Conservation (phyloP, 2,888 invertebrate species). For the Philopedon plagiatum region DNA sequence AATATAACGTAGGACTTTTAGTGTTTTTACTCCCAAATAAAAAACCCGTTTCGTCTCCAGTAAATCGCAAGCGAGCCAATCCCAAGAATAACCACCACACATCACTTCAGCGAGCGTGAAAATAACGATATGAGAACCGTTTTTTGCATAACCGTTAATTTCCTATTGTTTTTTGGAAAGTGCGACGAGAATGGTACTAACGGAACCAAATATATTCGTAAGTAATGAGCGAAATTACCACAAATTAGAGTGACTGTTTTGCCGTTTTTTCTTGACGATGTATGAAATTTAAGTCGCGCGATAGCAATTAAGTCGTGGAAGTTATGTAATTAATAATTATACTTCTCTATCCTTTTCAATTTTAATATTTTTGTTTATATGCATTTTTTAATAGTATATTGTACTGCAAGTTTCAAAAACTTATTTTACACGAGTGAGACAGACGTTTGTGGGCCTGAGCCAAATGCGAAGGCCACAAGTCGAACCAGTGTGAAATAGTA, state of each 20-base stretch:
- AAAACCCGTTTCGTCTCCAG: background rate
- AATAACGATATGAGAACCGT: slow-evolving; percentile 25
- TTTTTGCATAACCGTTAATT: slow-evolving; percentile 32
- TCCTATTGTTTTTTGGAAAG: slow-evolving; percentile 34
- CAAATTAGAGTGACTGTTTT: slow-evolving; percentile 16
- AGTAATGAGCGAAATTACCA: slow-evolving; percentile 22
- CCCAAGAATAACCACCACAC: background rate
- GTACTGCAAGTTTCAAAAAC: no score
- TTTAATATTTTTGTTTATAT: no score
- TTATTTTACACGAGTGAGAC: no score
- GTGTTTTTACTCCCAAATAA: slow-evolving; percentile 17
- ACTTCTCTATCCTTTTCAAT: no score
- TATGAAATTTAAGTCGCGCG: background rate
- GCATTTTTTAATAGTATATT: no score
- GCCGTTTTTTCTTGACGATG: background rate
- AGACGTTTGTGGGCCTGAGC: no score
- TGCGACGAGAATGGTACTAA: slow-evolving; percentile 32
- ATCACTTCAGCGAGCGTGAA: background rate
- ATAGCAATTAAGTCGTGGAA: background rate
- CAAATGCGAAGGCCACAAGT: no score
- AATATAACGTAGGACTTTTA: slow-evolving; percentile 22
- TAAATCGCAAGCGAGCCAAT: slow-evolving; percentile 13
- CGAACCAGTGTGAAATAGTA: no score
- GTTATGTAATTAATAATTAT: background rate
- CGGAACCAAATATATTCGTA: slow-evolving; percentile 40